Evolutionary conservation across 2,113 vertebrate genomes (phyloP).

Genomic region (Canis aureus): DNA sequence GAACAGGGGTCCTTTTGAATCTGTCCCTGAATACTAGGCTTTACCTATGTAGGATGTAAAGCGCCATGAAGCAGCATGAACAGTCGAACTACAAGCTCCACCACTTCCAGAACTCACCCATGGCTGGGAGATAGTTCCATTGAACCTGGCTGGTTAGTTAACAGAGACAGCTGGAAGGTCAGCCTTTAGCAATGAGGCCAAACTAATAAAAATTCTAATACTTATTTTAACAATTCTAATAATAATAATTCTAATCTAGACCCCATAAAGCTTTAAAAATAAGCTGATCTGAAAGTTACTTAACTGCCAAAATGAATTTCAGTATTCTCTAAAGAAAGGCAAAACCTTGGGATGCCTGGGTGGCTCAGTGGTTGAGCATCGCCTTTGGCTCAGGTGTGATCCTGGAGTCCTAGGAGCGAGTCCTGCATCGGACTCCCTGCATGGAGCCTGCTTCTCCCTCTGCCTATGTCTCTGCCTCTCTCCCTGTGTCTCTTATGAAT

Average conservation of each 20-base stretch:
- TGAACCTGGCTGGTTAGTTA: background rate
- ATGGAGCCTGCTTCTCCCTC: too few species aligned
- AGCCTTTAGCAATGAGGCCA: background rate
- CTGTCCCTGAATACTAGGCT: background rate
- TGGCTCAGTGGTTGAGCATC: too few species aligned
- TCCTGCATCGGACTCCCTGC: too few species aligned
- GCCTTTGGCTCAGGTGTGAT: too few species aligned
- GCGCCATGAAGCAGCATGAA: background rate
- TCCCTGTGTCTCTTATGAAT: too few species aligned
- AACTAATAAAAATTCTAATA: background rate
- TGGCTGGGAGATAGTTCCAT: background rate
- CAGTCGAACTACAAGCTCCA: background rate
- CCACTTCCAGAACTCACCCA: background rate
- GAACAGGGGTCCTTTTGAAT: background rate
- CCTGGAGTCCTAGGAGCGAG: too few species aligned
- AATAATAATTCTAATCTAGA: background rate
- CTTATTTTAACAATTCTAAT: background rate
- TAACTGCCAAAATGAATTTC: slow-evolving; percentile 9
- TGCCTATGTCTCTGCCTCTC: too few species aligned
- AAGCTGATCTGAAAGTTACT: background rate
- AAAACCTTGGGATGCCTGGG: background rate
- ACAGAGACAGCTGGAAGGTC: background rate
- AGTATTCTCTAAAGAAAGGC: background rate
- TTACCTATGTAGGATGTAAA: background rate
- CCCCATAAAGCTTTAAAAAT: slow-evolving; percentile 7